Conservation (phyloP, 2,797 vertebrate genomes). For the Myotis pilosus region DNA sequence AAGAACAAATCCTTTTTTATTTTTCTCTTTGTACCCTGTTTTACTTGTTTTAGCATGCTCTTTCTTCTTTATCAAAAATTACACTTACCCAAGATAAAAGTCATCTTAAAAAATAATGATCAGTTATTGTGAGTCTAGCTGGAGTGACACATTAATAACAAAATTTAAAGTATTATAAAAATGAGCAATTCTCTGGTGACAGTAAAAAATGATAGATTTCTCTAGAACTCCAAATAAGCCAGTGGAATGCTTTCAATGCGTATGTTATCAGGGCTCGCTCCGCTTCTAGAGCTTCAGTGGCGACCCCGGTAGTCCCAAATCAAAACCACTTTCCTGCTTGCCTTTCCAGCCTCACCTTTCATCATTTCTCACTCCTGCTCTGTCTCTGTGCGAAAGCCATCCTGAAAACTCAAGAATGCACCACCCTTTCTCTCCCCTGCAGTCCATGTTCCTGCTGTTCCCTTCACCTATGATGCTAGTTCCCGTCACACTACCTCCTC, state of each 20-base stretch:
- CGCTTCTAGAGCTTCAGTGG: not conserved
- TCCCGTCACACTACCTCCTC: not conserved
- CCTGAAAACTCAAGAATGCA: not conserved
- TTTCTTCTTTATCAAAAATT: slow-evolving; percentile 27
- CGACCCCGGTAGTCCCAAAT: not conserved
- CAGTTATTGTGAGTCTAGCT: not conserved
- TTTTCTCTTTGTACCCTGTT: not conserved
- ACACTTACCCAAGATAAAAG: not conserved
- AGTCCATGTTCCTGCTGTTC: not conserved
- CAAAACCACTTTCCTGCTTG: not conserved
- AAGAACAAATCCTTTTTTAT: slow-evolving; percentile 12
- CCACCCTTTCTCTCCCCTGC: not conserved
- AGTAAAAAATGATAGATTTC: not conserved
- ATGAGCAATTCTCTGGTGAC: slow-evolving; percentile 13
- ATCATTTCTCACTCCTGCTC: not conserved
- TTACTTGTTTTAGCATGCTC: not conserved
- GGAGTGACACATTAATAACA: not conserved
- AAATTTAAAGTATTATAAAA: slow-evolving; percentile 18
- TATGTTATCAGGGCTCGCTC: not conserved
- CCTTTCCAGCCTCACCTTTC: not conserved
- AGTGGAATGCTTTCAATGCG: not conserved
- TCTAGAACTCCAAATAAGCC: not conserved
- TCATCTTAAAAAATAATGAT: not conserved
- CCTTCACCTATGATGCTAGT: not conserved
- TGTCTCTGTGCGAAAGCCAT: not conserved